phyloP scores from a whole-genome alignment of 2,797 vertebrate genomes.

The Arnoldichthys spilopterus region DNA sequence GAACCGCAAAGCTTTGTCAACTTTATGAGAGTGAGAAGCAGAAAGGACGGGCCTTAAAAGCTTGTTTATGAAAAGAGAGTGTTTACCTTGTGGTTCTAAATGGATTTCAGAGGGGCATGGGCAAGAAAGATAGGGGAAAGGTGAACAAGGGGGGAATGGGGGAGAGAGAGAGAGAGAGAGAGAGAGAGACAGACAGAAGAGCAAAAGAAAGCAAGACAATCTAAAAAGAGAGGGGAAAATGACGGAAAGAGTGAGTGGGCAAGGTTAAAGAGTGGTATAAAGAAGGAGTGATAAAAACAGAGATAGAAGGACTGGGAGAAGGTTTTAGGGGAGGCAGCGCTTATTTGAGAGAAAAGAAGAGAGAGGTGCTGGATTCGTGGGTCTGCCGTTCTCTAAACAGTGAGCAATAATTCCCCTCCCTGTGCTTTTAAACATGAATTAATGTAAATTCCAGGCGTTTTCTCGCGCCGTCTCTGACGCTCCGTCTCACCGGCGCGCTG shows the following conservation, averaged over 20 bases:
- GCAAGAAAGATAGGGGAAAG: conserved; percentile 46
- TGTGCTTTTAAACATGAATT: conserved; percentile 79
- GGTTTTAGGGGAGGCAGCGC: conserved; percentile 49
- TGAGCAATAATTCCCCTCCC: conserved; percentile 74
- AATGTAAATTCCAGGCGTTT: conserved; percentile 78
- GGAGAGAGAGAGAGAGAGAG: conserved; percentile 39
- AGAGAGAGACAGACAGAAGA: conserved; percentile 21
- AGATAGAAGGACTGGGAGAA: conserved; percentile 35
- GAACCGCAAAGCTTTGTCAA: conserved; percentile 70
- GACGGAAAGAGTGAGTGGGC: conserved; percentile 18
- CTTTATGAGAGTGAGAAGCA: conserved; percentile 72
- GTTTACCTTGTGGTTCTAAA: conserved; percentile 77
- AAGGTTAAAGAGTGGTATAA: conserved; percentile 22
- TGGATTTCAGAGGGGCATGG: conserved; percentile 56
- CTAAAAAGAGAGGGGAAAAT: background rate
- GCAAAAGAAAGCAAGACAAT: conserved; percentile 58
- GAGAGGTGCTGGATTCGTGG: conserved; percentile 63
- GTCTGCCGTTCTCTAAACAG: conserved; percentile 73
- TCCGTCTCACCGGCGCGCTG: conserved; percentile 70
- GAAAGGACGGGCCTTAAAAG: conserved; percentile 68
- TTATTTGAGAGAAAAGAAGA: conserved; percentile 46
- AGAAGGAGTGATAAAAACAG: conserved; percentile 34
- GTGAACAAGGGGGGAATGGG: conserved; percentile 30
- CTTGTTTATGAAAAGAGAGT: conserved; percentile 72
- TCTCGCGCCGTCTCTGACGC: conserved; percentile 70